Evolutionary conservation across 92 coral and sea anemone genomes (phyloP).

Genomic region (Phenganax stokvisi): DNA sequence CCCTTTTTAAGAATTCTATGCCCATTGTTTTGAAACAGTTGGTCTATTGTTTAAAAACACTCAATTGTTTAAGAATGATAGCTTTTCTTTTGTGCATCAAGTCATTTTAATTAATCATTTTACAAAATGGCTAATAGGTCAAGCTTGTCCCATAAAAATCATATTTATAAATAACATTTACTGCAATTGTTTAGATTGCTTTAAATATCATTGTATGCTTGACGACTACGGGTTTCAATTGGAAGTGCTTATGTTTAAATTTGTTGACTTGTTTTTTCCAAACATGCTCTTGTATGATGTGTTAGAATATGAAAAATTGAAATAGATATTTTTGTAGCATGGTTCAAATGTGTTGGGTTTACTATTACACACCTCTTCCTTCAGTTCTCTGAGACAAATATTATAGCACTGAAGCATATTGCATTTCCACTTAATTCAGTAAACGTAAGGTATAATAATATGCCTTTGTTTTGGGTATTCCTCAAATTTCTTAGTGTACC

Average conservation of each 20-base stretch:
- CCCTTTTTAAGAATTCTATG: neutral
- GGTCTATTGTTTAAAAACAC: constrained; percentile 2
- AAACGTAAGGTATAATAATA: constrained; percentile 72
- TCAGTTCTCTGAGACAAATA: neutral
- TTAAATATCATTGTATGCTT: neutral
- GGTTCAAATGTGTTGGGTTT: neutral
- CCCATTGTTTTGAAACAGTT: neutral
- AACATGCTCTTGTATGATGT: neutral
- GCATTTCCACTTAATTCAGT: constrained; percentile 24
- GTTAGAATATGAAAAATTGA: constrained; percentile 16
- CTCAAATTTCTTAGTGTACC: constrained; percentile 80
- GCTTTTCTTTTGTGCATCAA: neutral
- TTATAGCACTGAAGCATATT: too few species aligned
- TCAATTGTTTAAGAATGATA: neutral
- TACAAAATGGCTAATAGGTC: neutral
- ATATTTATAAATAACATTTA: constrained; percentile 13
- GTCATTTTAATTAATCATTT: neutral
- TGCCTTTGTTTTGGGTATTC: constrained; percentile 63
- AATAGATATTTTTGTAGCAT: constrained; percentile 39
- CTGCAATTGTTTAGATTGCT: neutral
- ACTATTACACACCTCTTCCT: too few species aligned
- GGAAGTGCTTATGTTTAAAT: neutral
- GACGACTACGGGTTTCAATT: neutral
- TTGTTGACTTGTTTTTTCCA: neutral
- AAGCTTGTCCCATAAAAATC: neutral